These are phyloP conservation scores for Thunnus maccoyii DNA, from an alignment of 2,113 vertebrate species.

Conservation along the genomic window DNA sequence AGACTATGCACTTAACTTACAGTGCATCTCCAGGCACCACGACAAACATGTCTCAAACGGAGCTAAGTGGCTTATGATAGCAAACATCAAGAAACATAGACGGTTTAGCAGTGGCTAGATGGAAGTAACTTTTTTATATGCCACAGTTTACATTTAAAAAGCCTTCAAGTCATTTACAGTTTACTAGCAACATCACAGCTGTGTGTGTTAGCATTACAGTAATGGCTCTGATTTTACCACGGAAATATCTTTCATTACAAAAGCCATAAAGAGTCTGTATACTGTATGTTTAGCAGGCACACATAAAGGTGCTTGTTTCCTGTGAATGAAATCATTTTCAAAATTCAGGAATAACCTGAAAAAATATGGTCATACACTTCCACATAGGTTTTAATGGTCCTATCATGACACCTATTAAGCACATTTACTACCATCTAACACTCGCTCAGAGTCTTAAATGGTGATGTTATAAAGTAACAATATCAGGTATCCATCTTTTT, in stretches of 20 bases:
- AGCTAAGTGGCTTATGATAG: not conserved
- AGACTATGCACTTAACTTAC: no score
- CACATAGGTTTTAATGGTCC: not conserved
- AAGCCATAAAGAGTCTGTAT: no score
- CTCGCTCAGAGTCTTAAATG: not conserved
- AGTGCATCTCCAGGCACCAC: no score
- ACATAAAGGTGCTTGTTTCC: no score
- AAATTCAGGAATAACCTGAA: not conserved
- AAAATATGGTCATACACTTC: not conserved
- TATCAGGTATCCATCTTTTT: no score
- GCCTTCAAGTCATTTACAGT: not conserved
- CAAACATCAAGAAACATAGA: not conserved
- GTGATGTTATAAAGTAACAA: not conserved
- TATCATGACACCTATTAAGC: no score
- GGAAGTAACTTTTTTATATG: not conserved
- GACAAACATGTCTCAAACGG: not conserved
- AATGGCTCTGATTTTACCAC: not conserved
- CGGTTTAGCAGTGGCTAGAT: not conserved
- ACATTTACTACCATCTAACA: not conserved
- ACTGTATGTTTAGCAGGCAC: no score
- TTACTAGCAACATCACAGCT: conserved; percentile 1
- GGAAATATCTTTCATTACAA: not conserved
- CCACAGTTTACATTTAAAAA: not conserved
- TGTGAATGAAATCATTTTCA: not conserved
- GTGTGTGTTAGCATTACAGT: not conserved